Evolutionary conservation across 1,140 invertebrate genomes (phyloP).

Genomic region (Ylistrum balloti): DNA sequence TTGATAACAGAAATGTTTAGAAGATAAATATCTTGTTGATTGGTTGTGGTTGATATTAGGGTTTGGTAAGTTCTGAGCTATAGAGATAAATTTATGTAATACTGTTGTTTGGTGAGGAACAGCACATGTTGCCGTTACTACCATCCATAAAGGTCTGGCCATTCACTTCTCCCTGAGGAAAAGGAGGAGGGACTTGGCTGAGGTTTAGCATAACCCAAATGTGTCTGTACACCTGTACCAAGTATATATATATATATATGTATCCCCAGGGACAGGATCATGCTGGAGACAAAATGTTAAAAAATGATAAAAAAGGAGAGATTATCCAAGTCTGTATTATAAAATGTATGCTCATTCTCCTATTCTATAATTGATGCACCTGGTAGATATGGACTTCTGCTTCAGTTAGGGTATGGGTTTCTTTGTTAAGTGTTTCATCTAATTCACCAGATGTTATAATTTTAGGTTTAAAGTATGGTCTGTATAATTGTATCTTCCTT

Average conservation of each 20-base stretch:
- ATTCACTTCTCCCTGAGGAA: neutral
- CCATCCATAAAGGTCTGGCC: neutral
- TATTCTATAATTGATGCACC: too few species aligned
- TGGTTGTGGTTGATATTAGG: neutral
- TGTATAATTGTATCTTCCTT: too few species aligned
- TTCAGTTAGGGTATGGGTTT: too few species aligned
- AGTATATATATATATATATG: neutral
- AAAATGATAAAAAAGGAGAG: too few species aligned
- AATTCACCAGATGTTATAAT: too few species aligned
- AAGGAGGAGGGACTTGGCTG: neutral
- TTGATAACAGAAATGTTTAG: neutral
- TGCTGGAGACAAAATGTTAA: too few species aligned
- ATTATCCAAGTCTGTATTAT: too few species aligned
- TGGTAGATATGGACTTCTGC: too few species aligned
- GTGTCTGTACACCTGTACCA: neutral
- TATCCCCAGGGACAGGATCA: neutral
- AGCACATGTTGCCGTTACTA: neutral
- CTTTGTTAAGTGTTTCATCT: too few species aligned
- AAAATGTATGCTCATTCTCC: too few species aligned
- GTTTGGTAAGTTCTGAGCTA: neutral
- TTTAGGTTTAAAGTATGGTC: too few species aligned
- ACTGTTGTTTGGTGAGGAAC: neutral
- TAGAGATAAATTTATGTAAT: constrained; percentile 7
- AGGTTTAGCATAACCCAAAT: too few species aligned
- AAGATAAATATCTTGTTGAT: neutral